Evolutionary conservation across 2,113 vertebrate genomes (phyloP), one percentile per base, ranked within the genome.

Genomic region (Lynx canadensis): DNA sequence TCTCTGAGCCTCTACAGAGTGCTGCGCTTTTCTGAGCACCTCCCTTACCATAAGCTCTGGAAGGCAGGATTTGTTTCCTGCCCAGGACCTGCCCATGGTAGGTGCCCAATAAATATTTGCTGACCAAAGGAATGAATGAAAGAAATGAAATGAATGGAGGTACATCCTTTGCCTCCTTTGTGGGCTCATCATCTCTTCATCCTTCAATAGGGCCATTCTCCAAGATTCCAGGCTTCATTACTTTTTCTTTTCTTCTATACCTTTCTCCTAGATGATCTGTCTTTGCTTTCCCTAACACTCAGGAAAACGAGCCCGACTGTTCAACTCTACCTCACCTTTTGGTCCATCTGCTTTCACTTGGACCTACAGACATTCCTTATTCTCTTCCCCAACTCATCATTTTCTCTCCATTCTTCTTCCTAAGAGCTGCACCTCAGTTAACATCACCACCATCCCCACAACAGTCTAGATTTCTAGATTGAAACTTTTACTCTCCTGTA

Each of bases 381-480:
- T 91, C 48, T 60, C 33, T 31, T 19, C 18, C n/a, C 13, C 31
- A 63, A 71, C 63, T 48, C 85, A 25, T 73, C 50, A 25, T 94
- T 36, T 78, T 87, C 73, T 52, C 73, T 78, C 23, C 41, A 15
- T 33, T 57, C 66, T 73, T 92, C 50, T 5, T 74, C 33, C 86
- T 68, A 33, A 50, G 31, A 52, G 55, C 66, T 48, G 5, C 12
- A 25, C 4, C 55, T 60, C 36, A 6, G 12, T 63, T 23, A 25
- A 29, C 29, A 29, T 9, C 41, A 11, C 6, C 45, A 11, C 27
- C 29, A 41, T 9, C 3, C 31, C 57, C 85, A 86, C 87, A 57
- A 23, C 65, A 13, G 33, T 12, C 13, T 1, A 1, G n/a, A 71
- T 13, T n/a, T 12, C 13, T 1, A 1, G n/a, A 71, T 10, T n/a